Evolutionary conservation across 2,888 invertebrate species (phyloP), one percentile per base, ranked within the genome.

Genomic region (Tachina lurida): DNA sequence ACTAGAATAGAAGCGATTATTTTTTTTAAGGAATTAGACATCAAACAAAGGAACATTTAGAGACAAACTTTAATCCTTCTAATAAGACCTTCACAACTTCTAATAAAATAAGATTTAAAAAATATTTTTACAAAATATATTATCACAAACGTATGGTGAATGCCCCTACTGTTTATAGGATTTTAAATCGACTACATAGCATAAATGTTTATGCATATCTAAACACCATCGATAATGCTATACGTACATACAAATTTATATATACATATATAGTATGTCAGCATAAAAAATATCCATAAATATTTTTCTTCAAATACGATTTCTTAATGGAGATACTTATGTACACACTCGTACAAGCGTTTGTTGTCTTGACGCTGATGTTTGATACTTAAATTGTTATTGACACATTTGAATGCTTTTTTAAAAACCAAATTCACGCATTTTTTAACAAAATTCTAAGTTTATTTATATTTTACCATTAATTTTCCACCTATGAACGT

Each of bases 371-470:
- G 73, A 67, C 77, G 63, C 67, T 78, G 78, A 75, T 82, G 65
- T 58, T 75, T 58, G 65, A 52, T 67, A 83, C 76, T 83, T 54
- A 79, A 82, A 86, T 82, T 86, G 82, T 75, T 86, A 86, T 86
- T 86, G 85, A 86, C 85, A 86, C 60, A 71, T 67, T 79, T 79
- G 31, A 65, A 83, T 79, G 62, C 54, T 62, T 79, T 47, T 79
- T 54, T 41, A 49, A 58, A 75, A 52, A n/a, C 45, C 49, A 58
- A 74, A 58, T 49, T 54, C 58, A 73, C n/a, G 73, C 73, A 43
- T 22, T 31, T 47, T n/a, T 7, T n/a, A 19, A 63, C 71, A 49
- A 73, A 74, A 31, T 71, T 77, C 5, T 45, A 73, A 73, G 39
- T 65, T 15, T 77, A 65, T 77, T 77, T 71, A 31, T 22, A 15